Conservation (phyloP, 2,888 invertebrate genomes). For the Hirtodrosophila confusa region DNA sequence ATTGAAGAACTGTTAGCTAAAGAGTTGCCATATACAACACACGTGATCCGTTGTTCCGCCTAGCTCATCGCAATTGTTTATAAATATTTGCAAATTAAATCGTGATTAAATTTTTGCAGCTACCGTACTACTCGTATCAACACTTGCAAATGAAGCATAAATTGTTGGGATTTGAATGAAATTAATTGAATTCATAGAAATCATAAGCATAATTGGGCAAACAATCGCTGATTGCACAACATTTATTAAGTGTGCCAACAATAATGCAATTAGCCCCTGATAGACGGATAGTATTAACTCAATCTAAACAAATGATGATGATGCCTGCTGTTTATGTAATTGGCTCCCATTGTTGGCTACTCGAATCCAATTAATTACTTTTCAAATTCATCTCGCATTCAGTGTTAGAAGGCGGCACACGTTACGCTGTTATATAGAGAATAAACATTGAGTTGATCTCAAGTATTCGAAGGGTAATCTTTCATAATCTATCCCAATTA, state of each 20-base stretch:
- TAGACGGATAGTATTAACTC: slow-evolving; percentile 34
- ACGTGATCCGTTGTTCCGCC: slow-evolving; percentile 33
- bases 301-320: slow-evolving; percentile 25
- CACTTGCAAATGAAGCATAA: slow-evolving; percentile 70
- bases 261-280: slow-evolving; percentile 51
- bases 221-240: slow-evolving; percentile 45
- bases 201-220: slow-evolving; percentile 47
- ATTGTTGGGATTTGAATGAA: slow-evolving; percentile 16
- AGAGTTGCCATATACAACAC: slow-evolving; percentile 9
- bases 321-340: slow-evolving; percentile 35
- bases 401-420: neutral
- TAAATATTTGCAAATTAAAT: slow-evolving; percentile 40
- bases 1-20: slow-evolving; percentile 28
- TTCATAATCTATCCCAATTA: neutral
- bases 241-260: slow-evolving; percentile 50
- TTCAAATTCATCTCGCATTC: slow-evolving; percentile 1
- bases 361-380: slow-evolving; percentile 26
- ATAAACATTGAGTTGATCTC: slow-evolving; percentile 5
- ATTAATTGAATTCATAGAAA: slow-evolving; percentile 24
- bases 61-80: slow-evolving; percentile 20
- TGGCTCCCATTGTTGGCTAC: slow-evolving; percentile 39
- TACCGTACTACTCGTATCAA: slow-evolving; percentile 59
- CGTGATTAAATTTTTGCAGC: slow-evolving; percentile 56
- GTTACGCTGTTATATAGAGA: no score
- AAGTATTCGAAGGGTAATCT: slow-evolving; percentile 17